Evolutionary conservation across 2,888 invertebrate genomes (phyloP), one percentile per base, ranked within the genome.

Genomic region (Cryptocheilus praepositus): DNA sequence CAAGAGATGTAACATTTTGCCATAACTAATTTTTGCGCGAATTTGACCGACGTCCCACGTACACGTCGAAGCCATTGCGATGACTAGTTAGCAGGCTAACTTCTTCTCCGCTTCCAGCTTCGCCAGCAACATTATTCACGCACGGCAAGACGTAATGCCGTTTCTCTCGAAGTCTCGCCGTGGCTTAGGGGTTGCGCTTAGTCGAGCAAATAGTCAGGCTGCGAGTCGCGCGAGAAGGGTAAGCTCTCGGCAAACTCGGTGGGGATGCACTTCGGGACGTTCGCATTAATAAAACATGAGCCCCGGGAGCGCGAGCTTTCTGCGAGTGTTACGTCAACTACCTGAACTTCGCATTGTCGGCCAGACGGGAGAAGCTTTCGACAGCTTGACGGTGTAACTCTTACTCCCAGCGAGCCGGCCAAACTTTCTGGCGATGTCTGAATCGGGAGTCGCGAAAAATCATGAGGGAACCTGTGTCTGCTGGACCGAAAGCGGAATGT

Each of bases 251-350:
- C 45, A 68, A 71, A 77, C 75, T 76, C 36, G 13, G 28, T 18
- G 36, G 68, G 61, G 75, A 77, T 73, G 67, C 76, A 63, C 64
- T 70, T 61, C 52, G 67, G 53, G 25, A 52, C 57, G 59, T 67
- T 73, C 73, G 70, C 73, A 77, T 79, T 75, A 79, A 80, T 77
- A 77, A 80, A 79, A 76, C 74, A 76, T 74, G 71, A 68, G 61
- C 58, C 70, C 62, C 19, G 11, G 8, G 13, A 58, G 15, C 57
- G 51, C 22, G 61, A 64, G 64, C 62, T 59, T 61, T 64, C 62
- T n/a, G 63, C 62, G 61, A 58, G 59, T 60, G 55, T 16, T 67
- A 62, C 67, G 49, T 57, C 63, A 54, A 56, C 64, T 63, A 46
- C n/a, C 51, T 44, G 46, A 56, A 71, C 61, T 67, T 46, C 61